phyloP scores from a whole-genome alignment of 2,888 invertebrate genomes.

The Eupithecia pulchellata region DNA sequence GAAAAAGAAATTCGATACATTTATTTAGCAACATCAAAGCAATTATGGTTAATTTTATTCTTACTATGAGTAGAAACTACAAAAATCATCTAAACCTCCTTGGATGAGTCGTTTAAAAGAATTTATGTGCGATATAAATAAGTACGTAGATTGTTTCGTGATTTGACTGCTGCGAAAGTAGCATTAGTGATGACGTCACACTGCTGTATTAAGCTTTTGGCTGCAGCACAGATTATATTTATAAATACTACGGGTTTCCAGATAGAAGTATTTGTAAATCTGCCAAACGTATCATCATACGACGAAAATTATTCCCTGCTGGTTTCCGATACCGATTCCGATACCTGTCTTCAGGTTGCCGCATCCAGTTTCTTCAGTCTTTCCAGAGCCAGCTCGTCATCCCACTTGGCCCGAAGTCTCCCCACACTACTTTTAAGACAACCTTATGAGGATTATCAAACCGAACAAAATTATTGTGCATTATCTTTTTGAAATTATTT shows the following conservation, averaged over 20 bases:
- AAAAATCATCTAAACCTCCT: too few relatives aligned
- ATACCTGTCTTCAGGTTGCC: background rate
- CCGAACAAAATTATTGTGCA: too few relatives aligned
- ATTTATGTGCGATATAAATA: too few relatives aligned
- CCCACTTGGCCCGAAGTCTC: background rate
- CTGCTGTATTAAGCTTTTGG: background rate
- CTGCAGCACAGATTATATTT: background rate
- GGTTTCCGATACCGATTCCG: background rate
- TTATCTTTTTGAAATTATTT: background rate
- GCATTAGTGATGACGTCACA: background rate
- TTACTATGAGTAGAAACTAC: too few relatives aligned
- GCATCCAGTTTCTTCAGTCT: background rate
- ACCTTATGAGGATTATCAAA: background rate
- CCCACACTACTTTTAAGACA: background rate
- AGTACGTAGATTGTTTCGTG: too few relatives aligned
- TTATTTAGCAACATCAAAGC: too few relatives aligned
- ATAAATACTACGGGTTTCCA: background rate
- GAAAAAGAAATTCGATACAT: too few relatives aligned
- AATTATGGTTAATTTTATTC: too few relatives aligned
- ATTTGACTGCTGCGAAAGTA: background rate
- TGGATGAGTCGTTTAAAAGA: too few relatives aligned
- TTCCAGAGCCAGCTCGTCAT: background rate
- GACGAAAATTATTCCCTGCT: background rate
- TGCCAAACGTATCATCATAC: background rate
- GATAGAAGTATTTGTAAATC: background rate